A percentile compares a stretch with the other conserved stretches of the same genome.
Evolutionary conservation across 2,888 invertebrate species (phyloP).

Genomic region (Stegana nigrithorax): DNA sequence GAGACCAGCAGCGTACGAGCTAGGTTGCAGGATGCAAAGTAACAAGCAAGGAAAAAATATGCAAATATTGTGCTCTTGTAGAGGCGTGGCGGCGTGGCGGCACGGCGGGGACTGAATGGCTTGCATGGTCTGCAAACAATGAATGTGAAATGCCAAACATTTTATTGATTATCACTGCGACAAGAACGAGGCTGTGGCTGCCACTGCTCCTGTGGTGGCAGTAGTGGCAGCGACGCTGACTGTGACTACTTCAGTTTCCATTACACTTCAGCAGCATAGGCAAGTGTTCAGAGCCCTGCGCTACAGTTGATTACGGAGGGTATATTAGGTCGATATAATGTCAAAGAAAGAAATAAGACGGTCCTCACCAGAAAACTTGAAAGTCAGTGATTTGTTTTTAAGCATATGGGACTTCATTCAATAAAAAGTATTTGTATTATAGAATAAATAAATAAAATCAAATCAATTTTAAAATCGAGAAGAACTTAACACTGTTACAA

Average conservation of each 20-base stretch:
- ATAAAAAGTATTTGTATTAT: too few relatives aligned
- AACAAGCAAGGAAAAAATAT: conserved; percentile 36
- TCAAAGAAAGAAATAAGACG: too few relatives aligned
- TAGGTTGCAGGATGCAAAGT: background rate
- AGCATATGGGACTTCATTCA: too few relatives aligned
- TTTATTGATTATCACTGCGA: conserved; percentile 53
- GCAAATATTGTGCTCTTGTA: conserved; percentile 39
- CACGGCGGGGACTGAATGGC: conserved; percentile 17
- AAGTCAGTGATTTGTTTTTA: too few relatives aligned
- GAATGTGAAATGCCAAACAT: conserved; percentile 62
- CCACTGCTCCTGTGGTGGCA: conserved; percentile 32
- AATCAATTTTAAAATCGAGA: too few relatives aligned
- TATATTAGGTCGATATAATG: background rate
- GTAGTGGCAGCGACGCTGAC: conserved; percentile 35
- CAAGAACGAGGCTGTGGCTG: conserved; percentile 28
- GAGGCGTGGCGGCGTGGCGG: conserved; percentile 42
- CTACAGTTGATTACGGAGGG: background rate
- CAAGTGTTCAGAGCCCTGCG: too few relatives aligned
- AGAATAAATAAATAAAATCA: too few relatives aligned
- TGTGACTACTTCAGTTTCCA: conserved; percentile 38
- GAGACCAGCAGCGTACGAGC: conserved; percentile 19
- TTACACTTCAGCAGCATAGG: conserved; percentile 52
- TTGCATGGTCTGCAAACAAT: conserved; percentile 50
- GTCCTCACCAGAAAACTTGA: too few relatives aligned
- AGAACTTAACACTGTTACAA: too few relatives aligned